Evolutionary conservation across 2,888 invertebrate genomes (phyloP), one percentile per base, ranked within the genome.

Genomic region (Ennomos quercinarius): DNA sequence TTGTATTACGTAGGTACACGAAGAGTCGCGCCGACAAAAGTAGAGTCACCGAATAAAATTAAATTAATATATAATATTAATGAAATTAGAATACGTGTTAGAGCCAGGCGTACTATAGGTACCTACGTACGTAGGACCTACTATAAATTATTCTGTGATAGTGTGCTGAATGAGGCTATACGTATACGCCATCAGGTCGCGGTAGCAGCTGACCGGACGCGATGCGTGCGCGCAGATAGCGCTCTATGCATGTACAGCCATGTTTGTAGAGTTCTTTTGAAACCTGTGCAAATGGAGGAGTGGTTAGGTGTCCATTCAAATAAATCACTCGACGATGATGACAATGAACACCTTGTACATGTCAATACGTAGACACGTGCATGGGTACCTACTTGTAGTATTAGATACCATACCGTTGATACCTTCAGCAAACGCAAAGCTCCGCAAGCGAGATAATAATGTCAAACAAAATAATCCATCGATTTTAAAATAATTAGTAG

Each of bases 181-280:
- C n/a, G n/a, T n/a, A n/a, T n/a, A 27, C 27, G 27, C 27, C 27
- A 27, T 27, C 27, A 27, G 27, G 6, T 27, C 27, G 35, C 8
- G 11, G 11, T 13, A 49, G 43, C 67, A 63, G 61, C 61, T 66
- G 61, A 57, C 60, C 69, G 67, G 67, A 64, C 50, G 61, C 43
- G 54, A 41, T 59, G 57, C 27, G 27, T 57, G 45, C 51, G 54
- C 52, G 10, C 37, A 11, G 38, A 58, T 61, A 55, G 47, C 27
- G 47, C 17, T 47, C 38, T 45, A 17, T n/a, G n/a, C 5, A 6
- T 27, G 6, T 27, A 27, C 27, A 27, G 17, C 17, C 17, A 27
- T 27, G 27, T 27, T 4, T 27, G 27, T 43, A 45, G n/a, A 9
- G 12, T 38, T 38, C 34, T 17, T 27, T 46, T 45, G 12, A 63